phyloP scores from a whole-genome alignment of 2,797 vertebrate species.

The Bovichtus variegatus region DNA sequence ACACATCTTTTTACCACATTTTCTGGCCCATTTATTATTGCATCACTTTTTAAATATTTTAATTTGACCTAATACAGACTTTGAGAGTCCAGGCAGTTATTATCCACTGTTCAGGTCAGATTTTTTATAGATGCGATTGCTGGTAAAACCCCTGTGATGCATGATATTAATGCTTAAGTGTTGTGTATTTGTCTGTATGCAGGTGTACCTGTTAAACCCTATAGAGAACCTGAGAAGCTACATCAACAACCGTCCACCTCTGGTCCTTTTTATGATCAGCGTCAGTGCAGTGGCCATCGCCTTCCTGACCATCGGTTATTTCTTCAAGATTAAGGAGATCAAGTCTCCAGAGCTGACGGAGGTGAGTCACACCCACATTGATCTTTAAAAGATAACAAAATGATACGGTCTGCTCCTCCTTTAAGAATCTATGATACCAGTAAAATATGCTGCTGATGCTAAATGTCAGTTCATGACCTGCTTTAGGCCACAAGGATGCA shows the following conservation, averaged over 20 bases:
- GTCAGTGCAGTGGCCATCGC: slow-evolving; percentile 98
- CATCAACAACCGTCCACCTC: slow-evolving; percentile 94
- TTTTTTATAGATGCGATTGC: too few relatives aligned
- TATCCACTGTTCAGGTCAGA: neutral
- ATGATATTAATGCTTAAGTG: neutral
- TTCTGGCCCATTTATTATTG: neutral
- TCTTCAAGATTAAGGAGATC: slow-evolving; percentile 99
- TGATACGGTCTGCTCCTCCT: neutral
- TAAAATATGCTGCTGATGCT: neutral
- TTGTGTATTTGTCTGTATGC: slow-evolving; percentile 38
- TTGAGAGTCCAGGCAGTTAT: neutral
- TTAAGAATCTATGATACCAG: neutral
- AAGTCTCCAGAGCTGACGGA: slow-evolving; percentile 97
- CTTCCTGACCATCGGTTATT: slow-evolving; percentile 97
- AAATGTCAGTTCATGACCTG: slow-evolving; percentile 13
- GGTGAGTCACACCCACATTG: slow-evolving; percentile 68
- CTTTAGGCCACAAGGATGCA: neutral
- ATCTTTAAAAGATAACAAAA: neutral
- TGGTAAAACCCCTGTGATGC: neutral
- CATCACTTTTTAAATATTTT: too few relatives aligned
- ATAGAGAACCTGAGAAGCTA: slow-evolving; percentile 97
- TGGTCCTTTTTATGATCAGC: slow-evolving; percentile 99
- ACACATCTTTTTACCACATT: neutral
- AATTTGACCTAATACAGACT: too few relatives aligned
- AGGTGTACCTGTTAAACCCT: slow-evolving; percentile 93